Evolutionary conservation across 2,888 invertebrate species (phyloP), one percentile per base, ranked within the genome.

Genomic region (Empis livida): DNA sequence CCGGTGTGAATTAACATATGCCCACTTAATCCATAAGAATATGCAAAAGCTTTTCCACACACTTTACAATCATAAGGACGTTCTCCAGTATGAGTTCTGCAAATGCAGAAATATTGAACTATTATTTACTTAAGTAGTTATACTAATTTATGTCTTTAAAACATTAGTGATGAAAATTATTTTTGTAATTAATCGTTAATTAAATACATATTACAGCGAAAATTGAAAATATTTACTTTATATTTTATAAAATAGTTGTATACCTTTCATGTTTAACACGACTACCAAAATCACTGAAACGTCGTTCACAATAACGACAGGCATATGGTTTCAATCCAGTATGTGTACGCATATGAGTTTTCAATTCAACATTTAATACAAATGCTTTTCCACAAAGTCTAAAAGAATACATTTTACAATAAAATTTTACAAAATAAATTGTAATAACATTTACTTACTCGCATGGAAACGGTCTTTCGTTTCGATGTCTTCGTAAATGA

Each of bases 211-310:
- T n/a, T n/a, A n/a, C n/a, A n/a, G n/a, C n/a, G n/a, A n/a, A n/a
- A n/a, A n/a, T n/a, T n/a, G n/a, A n/a, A n/a, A n/a, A n/a, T 6
- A 20, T 20, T 20, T 20, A 20, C 4, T 20, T 20, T 20, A 5
- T 6, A 5, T 20, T 20, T 20, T 20, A 20, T 20, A 20, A 20
- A 20, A 20, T 5, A n/a, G n/a, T n/a, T n/a, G n/a, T 27, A 27
- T 35, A 54, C 51, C 70, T 59, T 48, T 69, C 70, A 44, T 69
- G 69, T 50, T 69, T 69, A 32, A 68, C 65, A 43, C 69, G 61
- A 48, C 67, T 68, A 3, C 70, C 70, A 51, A 65, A 69, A 49
- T 69, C 69, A 3, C 69, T 69, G 49, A 70, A 70, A 1, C 64
- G 59, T 2, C 69, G 58, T 10, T 65, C 64, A 42, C 69, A 69